Evolutionary conservation across 2,888 invertebrate genomes (phyloP).

Genomic region (Dicycla oo): DNA sequence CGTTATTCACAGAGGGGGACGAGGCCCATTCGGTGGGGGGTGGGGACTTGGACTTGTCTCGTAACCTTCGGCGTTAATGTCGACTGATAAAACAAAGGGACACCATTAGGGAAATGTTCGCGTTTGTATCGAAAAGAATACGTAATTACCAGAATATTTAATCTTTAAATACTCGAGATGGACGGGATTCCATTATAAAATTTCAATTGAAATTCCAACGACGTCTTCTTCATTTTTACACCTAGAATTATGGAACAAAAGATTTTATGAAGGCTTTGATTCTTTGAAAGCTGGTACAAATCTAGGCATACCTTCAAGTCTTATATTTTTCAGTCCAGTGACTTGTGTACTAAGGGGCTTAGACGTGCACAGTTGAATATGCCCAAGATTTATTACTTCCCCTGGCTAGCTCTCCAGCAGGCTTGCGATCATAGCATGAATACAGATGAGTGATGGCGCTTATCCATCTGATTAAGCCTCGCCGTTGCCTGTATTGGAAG

Average conservation of each 20-base stretch:
- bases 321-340: conserved; percentile 23
- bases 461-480: conserved; percentile 42
- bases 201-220: conserved; percentile 57
- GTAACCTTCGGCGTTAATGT: conserved; percentile 62
- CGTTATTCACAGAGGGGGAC: conserved; percentile 44
- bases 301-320: conserved; percentile 5
- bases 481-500: conserved; percentile 37
- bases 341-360: conserved; percentile 24
- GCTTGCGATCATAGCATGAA: conserved; percentile 43
- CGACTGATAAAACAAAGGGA: conserved; percentile 57
- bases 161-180: conserved; percentile 52
- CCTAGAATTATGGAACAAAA: conserved; percentile 46
- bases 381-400: conserved; percentile 50
- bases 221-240: conserved; percentile 26
- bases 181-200: conserved; percentile 47
- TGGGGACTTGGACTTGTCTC: conserved; percentile 41
- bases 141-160: conserved; percentile 59
- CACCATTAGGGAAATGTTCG: conserved; percentile 54
- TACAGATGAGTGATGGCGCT: conserved; percentile 51
- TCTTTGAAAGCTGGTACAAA: not conserved
- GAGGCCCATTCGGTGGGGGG: conserved; percentile 11
- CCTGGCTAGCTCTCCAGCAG: conserved; percentile 10
- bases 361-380: conserved; percentile 33
- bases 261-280: conserved; percentile 24
- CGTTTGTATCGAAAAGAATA: conserved; percentile 63